Base-by-base conservation (phyloP, 2,888 invertebrate species). In the Anoplius nigerrimus region DNA sequence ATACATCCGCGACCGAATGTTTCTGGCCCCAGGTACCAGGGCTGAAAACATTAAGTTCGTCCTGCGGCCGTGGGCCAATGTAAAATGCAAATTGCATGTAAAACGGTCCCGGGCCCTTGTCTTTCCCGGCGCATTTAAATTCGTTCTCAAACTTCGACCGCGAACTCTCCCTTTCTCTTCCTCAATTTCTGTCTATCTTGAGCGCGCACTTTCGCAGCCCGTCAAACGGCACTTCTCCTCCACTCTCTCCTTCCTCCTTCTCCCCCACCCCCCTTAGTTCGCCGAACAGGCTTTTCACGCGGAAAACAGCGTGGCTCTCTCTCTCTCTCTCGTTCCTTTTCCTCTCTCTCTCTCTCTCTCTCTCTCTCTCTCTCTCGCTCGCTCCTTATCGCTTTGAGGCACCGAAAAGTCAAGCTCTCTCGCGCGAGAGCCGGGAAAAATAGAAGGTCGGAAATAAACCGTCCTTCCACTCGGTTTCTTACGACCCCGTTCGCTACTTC, bases 21-120 rank as follows among this genome's bases (percentile, higher is more conserved):
- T 46, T 2, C 22, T 15, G 3, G 21, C 11, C 8, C 11, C n/a
- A n/a, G n/a, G n/a, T n/a, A n/a, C 34, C 34, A 11, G 8, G 16
- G 24, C 16, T 45, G 57, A 46, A 20, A 42, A 22, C 46, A 22
- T 46, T 58, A 45, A 58, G 45, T 58, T 45, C 57, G 20, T 58
- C 46, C 21, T 58, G 43, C 42, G 43, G n/a, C 57, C 45, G 46
- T 48, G n/a, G 48, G 21, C n/a, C 34, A 34, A 46, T 46, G 46
- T 58, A 42, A 58, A 58, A 58, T 58, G 57, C 57, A 58, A 58
- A 58, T 58, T 45, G 46, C 21, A 45, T 58, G 57, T 58, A 58
- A 58, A 58, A 22, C 57, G 57, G 15, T 46, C 6, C 56, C 22
- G 57, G n/a, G 34, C 57, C 43, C 46, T 46, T 58, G 57, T 58